phyloP scores from a whole-genome alignment of 2,888 invertebrate genomes.

The Lasioglossum oenotherae region DNA sequence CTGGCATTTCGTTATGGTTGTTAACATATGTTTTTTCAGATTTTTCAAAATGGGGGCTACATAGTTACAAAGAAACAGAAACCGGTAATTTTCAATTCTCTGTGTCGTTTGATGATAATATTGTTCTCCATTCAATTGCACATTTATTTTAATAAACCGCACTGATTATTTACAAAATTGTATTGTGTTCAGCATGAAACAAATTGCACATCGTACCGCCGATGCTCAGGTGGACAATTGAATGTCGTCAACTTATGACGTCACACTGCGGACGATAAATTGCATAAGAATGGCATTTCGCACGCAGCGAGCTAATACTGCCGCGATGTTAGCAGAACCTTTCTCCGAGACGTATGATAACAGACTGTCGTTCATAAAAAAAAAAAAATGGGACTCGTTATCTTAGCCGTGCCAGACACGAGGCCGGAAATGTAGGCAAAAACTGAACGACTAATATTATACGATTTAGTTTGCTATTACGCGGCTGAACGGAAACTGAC shows the following conservation, averaged over 20 bases:
- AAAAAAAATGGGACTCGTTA: slow-evolving; percentile 4
- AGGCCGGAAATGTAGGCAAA: slow-evolving; percentile 7
- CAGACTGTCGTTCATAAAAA: not conserved
- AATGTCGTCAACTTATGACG: not conserved
- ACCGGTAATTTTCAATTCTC: no score
- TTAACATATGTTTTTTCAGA: no score
- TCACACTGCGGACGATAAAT: not conserved
- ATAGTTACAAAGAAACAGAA: no score
- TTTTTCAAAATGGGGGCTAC: no score
- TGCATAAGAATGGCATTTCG: not conserved
- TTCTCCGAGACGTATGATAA: not conserved
- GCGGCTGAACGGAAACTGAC: not conserved
- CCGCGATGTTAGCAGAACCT: not conserved
- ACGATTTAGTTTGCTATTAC: slow-evolving; percentile 11
- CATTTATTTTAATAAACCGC: not conserved
- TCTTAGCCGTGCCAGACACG: not conserved
- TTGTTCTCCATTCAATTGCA: not conserved
- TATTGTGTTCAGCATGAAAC: not conserved
- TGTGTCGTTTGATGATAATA: no score
- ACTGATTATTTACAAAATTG: not conserved
- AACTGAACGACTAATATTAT: slow-evolving; percentile 4
- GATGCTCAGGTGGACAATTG: not conserved
- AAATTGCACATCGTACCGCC: not conserved
- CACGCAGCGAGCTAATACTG: not conserved
- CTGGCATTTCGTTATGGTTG: no score